These are phyloP conservation scores for Drosophila pectinifera DNA, from an alignment of 1,140 invertebrate genomes.

Conservation along the genomic window DNA sequence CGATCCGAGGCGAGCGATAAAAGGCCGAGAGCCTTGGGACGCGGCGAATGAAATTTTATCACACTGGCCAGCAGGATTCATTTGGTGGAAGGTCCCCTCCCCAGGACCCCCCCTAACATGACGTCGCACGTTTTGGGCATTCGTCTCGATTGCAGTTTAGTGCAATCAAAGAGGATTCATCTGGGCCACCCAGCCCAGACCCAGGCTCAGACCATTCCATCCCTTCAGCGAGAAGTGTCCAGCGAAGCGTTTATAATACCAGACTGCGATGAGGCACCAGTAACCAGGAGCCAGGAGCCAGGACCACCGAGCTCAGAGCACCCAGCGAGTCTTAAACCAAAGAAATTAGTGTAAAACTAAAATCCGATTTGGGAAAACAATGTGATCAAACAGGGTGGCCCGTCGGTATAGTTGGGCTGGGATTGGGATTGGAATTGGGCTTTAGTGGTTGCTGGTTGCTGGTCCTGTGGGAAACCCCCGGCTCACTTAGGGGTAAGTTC, in stretches of 20 bases:
- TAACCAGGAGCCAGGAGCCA: no score
- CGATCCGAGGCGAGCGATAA: slow-evolving; percentile 70
- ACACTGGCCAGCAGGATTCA: slow-evolving; percentile 54
- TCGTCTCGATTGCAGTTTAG: slow-evolving; percentile 83
- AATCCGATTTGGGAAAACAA: slow-evolving; percentile 85
- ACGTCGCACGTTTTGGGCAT: slow-evolving; percentile 79
- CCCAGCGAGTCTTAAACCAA: slow-evolving; percentile 79
- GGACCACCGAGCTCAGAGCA: slow-evolving; percentile 22
- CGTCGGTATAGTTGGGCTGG: slow-evolving; percentile 20
- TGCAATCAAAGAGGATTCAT: slow-evolving; percentile 83
- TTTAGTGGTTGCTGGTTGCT: slow-evolving; percentile 46
- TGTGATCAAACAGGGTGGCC: slow-evolving; percentile 66
- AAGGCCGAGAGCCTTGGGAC: slow-evolving; percentile 27
- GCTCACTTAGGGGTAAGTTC: slow-evolving; percentile 70
- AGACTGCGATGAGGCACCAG: slow-evolving; percentile 43
- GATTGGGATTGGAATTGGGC: slow-evolving; percentile 6
- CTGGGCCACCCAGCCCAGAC: slow-evolving; percentile 38
- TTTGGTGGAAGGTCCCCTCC: neutral
- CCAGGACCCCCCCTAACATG: slow-evolving; percentile 49
- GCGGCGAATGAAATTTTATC: slow-evolving; percentile 69
- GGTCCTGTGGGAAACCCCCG: slow-evolving; percentile 71
- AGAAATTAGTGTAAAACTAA: slow-evolving; percentile 85
- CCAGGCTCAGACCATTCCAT: no score
- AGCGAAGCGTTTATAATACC: slow-evolving; percentile 83
- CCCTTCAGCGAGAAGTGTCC: slow-evolving; percentile 59